Conservation (phyloP, 2,888 invertebrate species). For the Terebella lapidaria region DNA sequence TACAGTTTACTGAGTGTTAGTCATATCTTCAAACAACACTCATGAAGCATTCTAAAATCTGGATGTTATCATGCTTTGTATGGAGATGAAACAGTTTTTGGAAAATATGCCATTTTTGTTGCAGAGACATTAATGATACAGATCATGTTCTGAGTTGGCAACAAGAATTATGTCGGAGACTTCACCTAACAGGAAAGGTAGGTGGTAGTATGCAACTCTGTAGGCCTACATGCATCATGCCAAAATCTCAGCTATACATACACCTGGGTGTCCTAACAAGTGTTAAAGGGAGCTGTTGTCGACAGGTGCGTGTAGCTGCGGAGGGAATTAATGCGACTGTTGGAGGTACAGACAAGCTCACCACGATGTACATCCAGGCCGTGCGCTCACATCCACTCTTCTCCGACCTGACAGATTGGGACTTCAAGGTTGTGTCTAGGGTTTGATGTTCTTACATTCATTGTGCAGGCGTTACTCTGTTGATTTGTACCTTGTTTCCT, state of each 20-base stretch:
- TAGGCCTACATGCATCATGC: too few species aligned
- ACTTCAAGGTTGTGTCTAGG: slow-evolving; percentile 12
- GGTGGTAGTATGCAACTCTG: too few species aligned
- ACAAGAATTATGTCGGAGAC: too few species aligned
- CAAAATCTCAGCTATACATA: neutral
- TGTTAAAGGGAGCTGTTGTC: slow-evolving; percentile 2
- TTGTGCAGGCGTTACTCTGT: neutral
- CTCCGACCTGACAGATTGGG: slow-evolving; percentile 9
- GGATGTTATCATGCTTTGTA: neutral
- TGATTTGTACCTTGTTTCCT: neutral
- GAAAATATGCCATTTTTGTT: too few species aligned
- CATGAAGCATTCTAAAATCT: too few species aligned
- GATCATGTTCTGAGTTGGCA: too few species aligned
- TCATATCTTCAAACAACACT: too few species aligned
- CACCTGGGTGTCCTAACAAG: neutral
- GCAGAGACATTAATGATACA: too few species aligned
- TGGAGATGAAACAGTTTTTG: neutral
- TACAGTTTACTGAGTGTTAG: too few species aligned
- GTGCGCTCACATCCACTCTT: slow-evolving; percentile 15
- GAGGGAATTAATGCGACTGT: slow-evolving; percentile 22
- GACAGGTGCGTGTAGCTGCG: slow-evolving; percentile 13
- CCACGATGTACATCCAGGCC: slow-evolving; percentile 11
- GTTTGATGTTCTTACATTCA: neutral
- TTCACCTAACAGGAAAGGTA: too few species aligned
- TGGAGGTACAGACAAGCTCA: slow-evolving; percentile 3